phyloP scores from a whole-genome alignment of 2,113 vertebrate genomes.

The Melospiza melodia region DNA sequence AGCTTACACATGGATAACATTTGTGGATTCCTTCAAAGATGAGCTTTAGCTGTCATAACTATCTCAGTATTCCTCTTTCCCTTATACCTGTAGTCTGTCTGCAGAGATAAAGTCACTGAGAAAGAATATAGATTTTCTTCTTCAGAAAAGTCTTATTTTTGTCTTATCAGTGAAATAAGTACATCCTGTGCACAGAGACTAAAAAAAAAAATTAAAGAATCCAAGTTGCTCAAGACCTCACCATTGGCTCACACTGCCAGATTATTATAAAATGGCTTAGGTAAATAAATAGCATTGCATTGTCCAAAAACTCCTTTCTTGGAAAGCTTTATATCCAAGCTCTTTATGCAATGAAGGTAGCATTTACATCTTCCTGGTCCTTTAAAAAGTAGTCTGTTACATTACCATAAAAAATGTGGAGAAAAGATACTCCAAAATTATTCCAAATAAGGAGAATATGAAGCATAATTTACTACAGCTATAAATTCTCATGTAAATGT shows the following conservation, averaged over 20 bases:
- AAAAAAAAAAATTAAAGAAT: background rate
- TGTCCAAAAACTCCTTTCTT: slow-evolving; percentile 10
- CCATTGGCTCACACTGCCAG: background rate
- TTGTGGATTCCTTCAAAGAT: background rate
- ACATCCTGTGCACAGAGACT: background rate
- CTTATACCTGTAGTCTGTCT: slow-evolving; percentile 1
- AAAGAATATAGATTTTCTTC: background rate
- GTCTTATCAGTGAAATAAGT: slow-evolving; percentile 31
- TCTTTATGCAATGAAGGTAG: background rate
- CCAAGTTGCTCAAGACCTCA: background rate
- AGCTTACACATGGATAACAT: background rate
- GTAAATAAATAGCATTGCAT: slow-evolving; percentile 34
- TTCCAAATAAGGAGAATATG: slow-evolving; percentile 46
- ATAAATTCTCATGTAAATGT: slow-evolving; percentile 45
- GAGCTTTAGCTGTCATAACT: background rate
- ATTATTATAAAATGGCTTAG: slow-evolving; percentile 49
- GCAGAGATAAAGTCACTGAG: background rate
- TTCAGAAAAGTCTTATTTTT: background rate
- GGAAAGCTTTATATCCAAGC: background rate
- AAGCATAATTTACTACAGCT: slow-evolving; percentile 16
- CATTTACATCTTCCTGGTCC: background rate
- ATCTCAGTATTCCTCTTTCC: background rate
- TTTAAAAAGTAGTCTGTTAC: background rate
- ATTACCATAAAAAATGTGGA: background rate
- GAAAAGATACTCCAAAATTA: background rate